Conservation (phyloP, 2,113 vertebrate species). For the Clupea harengus region DNA sequence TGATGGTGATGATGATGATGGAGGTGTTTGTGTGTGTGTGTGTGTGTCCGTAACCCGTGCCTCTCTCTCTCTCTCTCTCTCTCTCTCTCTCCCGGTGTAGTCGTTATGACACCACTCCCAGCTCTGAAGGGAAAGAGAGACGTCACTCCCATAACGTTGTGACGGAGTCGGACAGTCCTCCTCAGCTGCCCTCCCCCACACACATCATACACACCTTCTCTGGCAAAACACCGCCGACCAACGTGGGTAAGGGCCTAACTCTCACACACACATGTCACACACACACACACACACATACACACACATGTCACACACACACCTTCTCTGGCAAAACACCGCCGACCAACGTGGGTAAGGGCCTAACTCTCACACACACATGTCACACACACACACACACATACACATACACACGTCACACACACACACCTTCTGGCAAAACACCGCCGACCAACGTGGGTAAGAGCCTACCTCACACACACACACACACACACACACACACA, state of each 20-base stretch:
- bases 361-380: slow-evolving; percentile 33
- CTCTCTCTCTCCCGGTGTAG: slow-evolving; percentile 15
- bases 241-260: slow-evolving; percentile 81
- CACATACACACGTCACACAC: too few species aligned
- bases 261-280: slow-evolving; percentile 33
- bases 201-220: slow-evolving; percentile 72
- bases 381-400: too few species aligned
- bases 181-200: slow-evolving; percentile 85
- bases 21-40: neutral
- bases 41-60: neutral
- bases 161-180: slow-evolving; percentile 78
- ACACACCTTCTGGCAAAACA: too few species aligned
- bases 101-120: slow-evolving; percentile 81
- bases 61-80: neutral
- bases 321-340: slow-evolving; percentile 78
- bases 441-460: too few species aligned
- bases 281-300: slow-evolving; percentile 62
- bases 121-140: slow-evolving; percentile 76
- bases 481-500: too few species aligned
- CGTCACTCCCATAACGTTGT: slow-evolving; percentile 81
- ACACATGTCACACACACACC: too few species aligned
- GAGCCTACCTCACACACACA: too few species aligned
- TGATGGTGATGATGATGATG: neutral
- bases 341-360: slow-evolving; percentile 83
- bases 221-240: slow-evolving; percentile 81